phyloP scores from a whole-genome alignment of 2,797 vertebrate genomes.

The Heliangelus exortis region DNA sequence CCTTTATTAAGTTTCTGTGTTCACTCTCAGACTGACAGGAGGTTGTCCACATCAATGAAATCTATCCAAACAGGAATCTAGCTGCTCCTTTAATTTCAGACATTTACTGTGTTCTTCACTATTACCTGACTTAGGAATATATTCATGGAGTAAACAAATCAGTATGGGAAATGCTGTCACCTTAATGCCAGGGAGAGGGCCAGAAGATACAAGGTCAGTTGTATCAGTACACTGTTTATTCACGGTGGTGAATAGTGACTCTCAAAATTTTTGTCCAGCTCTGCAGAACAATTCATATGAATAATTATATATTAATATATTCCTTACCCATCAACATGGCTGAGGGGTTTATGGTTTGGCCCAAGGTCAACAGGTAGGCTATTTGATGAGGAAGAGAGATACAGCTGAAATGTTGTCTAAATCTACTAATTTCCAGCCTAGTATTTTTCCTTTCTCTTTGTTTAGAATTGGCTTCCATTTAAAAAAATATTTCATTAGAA shows the following conservation, averaged over 20 bases:
- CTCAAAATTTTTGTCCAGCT: not conserved
- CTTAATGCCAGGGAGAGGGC: not conserved
- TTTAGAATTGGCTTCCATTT: not conserved
- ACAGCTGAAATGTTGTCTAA: not conserved
- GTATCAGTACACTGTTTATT: not conserved
- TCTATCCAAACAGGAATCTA: conserved; percentile 9
- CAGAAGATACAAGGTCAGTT: not conserved
- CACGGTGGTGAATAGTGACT: not conserved
- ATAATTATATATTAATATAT: not conserved
- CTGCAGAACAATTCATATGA: not conserved
- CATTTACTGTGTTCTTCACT: not conserved
- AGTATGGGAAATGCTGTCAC: not conserved
- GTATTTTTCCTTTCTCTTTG: not conserved
- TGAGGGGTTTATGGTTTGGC: not conserved
- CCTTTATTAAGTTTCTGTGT: conserved; percentile 36
- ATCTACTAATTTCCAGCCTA: not conserved
- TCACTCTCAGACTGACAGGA: conserved; percentile 20
- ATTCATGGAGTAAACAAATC: not conserved
- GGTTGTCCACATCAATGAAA: conserved; percentile 26
- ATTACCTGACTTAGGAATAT: not conserved
- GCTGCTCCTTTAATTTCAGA: not conserved
- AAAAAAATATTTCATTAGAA: not conserved
- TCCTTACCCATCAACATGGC: not conserved
- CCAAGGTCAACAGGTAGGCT: not conserved
- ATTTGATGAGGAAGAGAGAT: not conserved